These are phyloP conservation scores for Cheilosia scutellata DNA, from an alignment of 2,888 invertebrate species.

Conservation along the genomic window DNA sequence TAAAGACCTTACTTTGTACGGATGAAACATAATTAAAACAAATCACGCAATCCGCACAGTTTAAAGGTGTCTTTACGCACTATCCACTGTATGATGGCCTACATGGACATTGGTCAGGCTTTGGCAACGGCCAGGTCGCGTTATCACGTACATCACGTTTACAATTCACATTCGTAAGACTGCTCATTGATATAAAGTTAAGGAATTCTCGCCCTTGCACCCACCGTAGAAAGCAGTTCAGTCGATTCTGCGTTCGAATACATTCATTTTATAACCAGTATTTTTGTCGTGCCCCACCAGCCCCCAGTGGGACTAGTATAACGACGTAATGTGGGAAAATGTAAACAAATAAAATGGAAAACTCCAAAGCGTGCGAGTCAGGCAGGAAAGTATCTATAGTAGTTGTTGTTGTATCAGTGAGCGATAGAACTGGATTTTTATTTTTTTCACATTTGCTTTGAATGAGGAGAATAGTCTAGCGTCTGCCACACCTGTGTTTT, in stretches of 20 bases:
- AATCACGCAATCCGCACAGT: conserved; percentile 56
- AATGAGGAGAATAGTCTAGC: conserved; percentile 26
- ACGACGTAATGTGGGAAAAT: conserved; percentile 54
- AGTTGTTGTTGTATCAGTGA: conserved; percentile 31
- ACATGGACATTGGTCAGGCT: conserved; percentile 17
- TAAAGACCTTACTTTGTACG: conserved; percentile 8
- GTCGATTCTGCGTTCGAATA: conserved; percentile 3
- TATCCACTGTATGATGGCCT: conserved; percentile 11
- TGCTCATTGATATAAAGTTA: conserved; percentile 9
- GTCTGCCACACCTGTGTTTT: conserved; percentile 72
- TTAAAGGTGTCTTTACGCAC: background rate
- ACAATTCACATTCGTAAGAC: conserved; percentile 16
- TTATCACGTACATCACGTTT: conserved; percentile 52
- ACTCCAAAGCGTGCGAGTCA: conserved; percentile 25
- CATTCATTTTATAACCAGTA: conserved; percentile 47
- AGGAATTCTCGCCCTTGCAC: conserved; percentile 35
- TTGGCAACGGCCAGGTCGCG: conserved; percentile 10
- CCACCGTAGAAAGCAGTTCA: conserved; percentile 34
- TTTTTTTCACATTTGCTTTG: conserved; percentile 26
- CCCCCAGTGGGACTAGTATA: conserved; percentile 8
- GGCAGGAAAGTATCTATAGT: conserved; percentile 9
- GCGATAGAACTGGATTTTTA: conserved; percentile 61
- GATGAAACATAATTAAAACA: conserved; percentile 45
- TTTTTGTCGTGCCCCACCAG: conserved; percentile 24
- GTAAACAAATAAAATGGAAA: conserved; percentile 69